Base-by-base conservation (phyloP, 2,113 vertebrate species). In the Ancistrus triradiatus region DNA sequence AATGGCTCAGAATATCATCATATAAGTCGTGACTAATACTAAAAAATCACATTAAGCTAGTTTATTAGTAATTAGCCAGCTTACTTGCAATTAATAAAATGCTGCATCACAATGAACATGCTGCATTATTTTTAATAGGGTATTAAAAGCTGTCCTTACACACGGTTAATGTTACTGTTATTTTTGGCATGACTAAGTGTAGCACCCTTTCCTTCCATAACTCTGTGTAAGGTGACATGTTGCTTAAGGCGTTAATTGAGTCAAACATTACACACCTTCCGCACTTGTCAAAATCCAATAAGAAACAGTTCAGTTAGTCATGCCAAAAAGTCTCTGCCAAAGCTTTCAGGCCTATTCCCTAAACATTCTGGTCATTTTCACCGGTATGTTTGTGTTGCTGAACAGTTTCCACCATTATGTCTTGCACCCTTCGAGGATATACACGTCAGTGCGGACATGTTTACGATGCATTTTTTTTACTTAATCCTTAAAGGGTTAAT, bases 371-470 rank as follows among this genome's bases (percentile, higher is more conserved):
- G 11, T 27, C 5, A 60, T 38, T 52, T 47, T 10, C 38, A 14
- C 31, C 38, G 60, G 28, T 61, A 50, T 59, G 51, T 50, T 51
- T 51, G 37, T 9, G 21, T 22, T 38, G 19, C 35, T n/a, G 28
- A 48, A 43, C 56, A 21, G 13, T 37, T 53, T 53, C 18, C 21
- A 35, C 35, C 47, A 43, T 63, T 61, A 31, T 50, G 18, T 57
- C 18, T n/a, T n/a, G n/a, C n/a, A n/a, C n/a, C n/a, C n/a, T n/a
- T n/a, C n/a, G n/a, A n/a, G n/a, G n/a, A n/a, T n/a, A n/a, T n/a
- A n/a, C n/a, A n/a, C n/a, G n/a, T n/a, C n/a, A n/a, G n/a, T n/a
- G n/a, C n/a, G n/a, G n/a, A n/a, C n/a, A n/a, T n/a, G n/a, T n/a
- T n/a, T n/a, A n/a, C n/a, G n/a, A n/a, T n/a, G n/a, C n/a, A n/a